Evolutionary conservation across 2,113 vertebrate species (phyloP), one percentile per base, ranked within the genome.

Genomic region (Hippolais icterina): DNA sequence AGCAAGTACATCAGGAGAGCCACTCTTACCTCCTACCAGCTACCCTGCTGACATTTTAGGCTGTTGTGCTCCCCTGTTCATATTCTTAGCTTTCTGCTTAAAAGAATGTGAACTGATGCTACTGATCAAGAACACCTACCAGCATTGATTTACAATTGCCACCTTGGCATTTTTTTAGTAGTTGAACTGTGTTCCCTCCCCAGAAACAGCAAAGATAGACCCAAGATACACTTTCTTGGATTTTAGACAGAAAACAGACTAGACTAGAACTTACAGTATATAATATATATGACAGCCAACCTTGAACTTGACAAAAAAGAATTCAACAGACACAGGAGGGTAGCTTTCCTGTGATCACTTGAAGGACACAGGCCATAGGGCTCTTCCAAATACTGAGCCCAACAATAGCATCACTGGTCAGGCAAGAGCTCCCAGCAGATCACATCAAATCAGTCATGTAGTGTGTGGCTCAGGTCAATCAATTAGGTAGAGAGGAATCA

Each of bases 261-360:
- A 79, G 20, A 22, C 3, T 11, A 35, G 12, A 56, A 8, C 19
- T 56, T 50, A 57, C 1, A 22, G 59, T 9, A 23, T 19, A 15
- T 13, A 49, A 53, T 9, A 66, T 0, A 47, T 2, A 7, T 1
- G 2, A 68, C 46, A 64, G 14, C 14, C 29, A 65, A 29, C 2
- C 5, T 64, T 50, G 64, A 11, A 12, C 8, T 41, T 59, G 31
- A 29, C 27, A 49, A 8, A 14, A 47, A 74, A 33, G 21, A 61
- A 65, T 6, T 5, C 44, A 78, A 47, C 9, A 46, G 44, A 39
- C 6, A 3, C 0, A 0, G 23, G 28, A 74, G 6, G 4, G 4
- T 4, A 24, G 9, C 5, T 12, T 33, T 44, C 52, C 56, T n/a
- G 5, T 1, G 3, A 29, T 25, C 47, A 68, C 18, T 23, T 10